Evolutionary conservation across 2,888 invertebrate genomes (phyloP), one percentile per base, ranked within the genome.

Genomic region (Zhuqinia jingwanae): DNA sequence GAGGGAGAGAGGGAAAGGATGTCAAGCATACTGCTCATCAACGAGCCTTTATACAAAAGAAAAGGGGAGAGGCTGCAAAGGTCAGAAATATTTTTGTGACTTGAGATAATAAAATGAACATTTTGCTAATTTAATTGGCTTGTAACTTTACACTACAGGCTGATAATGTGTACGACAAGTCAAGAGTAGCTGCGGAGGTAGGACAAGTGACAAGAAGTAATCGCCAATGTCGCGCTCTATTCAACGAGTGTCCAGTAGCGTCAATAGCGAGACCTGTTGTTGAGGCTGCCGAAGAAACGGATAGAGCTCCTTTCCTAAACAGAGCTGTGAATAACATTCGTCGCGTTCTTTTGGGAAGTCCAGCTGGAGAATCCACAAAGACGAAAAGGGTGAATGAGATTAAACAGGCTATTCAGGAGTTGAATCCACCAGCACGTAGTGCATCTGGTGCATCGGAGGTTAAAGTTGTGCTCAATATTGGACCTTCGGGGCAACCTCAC

Each of bases 251-350:
- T 73, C 86, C 88, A n/a, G 47, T 86, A 5, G 60, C 30, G 1
- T 58, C 80, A 2, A 36, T 76, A 10, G 56, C 53, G 0, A 76
- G 60, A 56, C 58, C 83, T n/a, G 11, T 47, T 36, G 36, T 3
- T 36, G 36, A 2, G 11, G 30, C 22, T 2, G 30, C 13, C 2
- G n/a, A 22, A 15, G 56, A 36, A 5, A 25, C 81, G 0, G 53
- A 20, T 22, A 17, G 20, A 0, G 6, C 30, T 1, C 73, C 80
- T 1, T 80, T 80, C 56, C 15, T 88, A n/a, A 79, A 75, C 53
- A 45, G 85, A 25, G 80, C 83, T 2, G 86, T 88, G 8, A 88
- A 88, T 53, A 88, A 88, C 47, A 78, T 88, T 47, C 56, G 88
- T 17, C 42, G 79, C 20, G 83, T 86, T 15, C 3, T 87, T 1